Evolutionary conservation across 2,888 invertebrate species (phyloP).

Genomic region (Colletes collaris): DNA sequence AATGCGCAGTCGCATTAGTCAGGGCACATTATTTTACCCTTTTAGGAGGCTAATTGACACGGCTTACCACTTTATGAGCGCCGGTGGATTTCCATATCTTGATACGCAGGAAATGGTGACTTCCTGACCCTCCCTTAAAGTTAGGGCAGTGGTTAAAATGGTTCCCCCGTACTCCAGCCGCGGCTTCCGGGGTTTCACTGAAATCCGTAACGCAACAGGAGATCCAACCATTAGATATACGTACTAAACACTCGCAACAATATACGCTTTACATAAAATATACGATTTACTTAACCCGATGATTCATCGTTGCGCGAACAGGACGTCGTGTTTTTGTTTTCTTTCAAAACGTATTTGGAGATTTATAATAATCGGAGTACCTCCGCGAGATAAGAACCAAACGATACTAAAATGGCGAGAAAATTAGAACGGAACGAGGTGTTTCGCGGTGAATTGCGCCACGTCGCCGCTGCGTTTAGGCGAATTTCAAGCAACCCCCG

Average conservation of each 20-base stretch:
- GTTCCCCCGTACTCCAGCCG: constrained; percentile 92
- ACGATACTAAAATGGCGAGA: neutral
- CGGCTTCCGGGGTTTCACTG: constrained; percentile 90
- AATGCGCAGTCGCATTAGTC: neutral
- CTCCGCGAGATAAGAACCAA: too few relatives aligned
- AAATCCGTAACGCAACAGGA: constrained; percentile 69
- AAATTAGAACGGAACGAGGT: constrained; percentile 65
- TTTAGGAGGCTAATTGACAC: neutral
- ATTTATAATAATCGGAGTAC: too few relatives aligned
- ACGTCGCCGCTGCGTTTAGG: constrained; percentile 22
- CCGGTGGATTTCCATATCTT: constrained; percentile 95
- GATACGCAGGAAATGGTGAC: constrained; percentile 92
- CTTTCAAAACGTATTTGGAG: too few relatives aligned
- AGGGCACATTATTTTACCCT: neutral
- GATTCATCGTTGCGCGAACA: too few relatives aligned
- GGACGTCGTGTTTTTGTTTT: too few relatives aligned
- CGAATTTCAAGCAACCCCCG: constrained; percentile 36
- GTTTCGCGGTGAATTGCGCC: constrained; percentile 44
- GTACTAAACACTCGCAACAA: neutral
- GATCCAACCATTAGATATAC: constrained; percentile 1
- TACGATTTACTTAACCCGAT: neutral
- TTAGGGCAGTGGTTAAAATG: constrained; percentile 79
- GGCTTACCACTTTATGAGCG: constrained; percentile 91
- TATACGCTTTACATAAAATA: neutral
- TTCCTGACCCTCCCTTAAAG: constrained; percentile 80